Evolutionary conservation across 2,888 invertebrate genomes (phyloP), one percentile per base, ranked within the genome.

Genomic region (Anticlea derivata): DNA sequence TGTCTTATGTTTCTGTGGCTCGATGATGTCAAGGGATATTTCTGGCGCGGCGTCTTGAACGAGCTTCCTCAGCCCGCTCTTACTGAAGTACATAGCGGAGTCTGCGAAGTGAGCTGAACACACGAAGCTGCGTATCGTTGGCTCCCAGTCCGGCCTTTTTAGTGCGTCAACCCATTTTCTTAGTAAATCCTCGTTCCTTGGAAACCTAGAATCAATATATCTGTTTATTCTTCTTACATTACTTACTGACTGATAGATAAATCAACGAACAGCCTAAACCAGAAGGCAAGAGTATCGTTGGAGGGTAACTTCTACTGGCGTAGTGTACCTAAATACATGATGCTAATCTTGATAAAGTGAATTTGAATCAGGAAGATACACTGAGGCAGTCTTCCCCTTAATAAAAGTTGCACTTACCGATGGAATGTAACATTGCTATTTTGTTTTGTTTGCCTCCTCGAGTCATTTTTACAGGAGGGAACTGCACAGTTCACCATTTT

Each of bases 401-500:
- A 17, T 17, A 17, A 17, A 17, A 17, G 7, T 8, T 20, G 11
- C 1, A 12, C 34, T 41, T 35, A 49, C 43, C 49, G 43, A 24
- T 49, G 49, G 20, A 49, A 49, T 1, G 49, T 49, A 10, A 49
- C 20, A 22, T 43, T 43, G 20, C 41, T 49, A 20, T 49, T 49
- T 37, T 49, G 43, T 29, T 49, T 49, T 4, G 49, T 49, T 35
- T 49, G 49, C 11, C 37, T 27, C 23, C 49, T 41, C 7, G 49
- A 41, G 13, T 49, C 49, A 24, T 49, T 49, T 49, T 49, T 49
- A 10, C 43, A 49, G 1, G 49, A 31, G 5, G 31, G 39, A 6
- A 47, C 47, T 17, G 47, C 47, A 47, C 47, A 47, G 7, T 47
- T 47, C 11, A 47, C 47, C 47, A 47, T 47, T 31, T 8, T 13